These are phyloP conservation scores for Trichogramma evanescens DNA, from an alignment of 2,888 invertebrate species.

Conservation along the genomic window DNA sequence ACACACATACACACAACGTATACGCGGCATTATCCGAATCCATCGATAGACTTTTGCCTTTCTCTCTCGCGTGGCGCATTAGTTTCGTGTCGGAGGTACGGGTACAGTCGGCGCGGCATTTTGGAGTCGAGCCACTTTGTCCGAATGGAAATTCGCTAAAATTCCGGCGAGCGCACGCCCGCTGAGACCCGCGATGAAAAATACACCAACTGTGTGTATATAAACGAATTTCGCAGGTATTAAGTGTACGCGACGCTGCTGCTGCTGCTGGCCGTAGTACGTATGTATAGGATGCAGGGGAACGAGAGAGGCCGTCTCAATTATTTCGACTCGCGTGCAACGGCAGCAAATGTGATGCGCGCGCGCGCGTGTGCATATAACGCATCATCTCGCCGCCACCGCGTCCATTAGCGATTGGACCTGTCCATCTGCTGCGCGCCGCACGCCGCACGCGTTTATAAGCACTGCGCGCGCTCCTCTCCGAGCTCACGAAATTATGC, in stretches of 20 bases:
- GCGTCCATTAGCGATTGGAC: conserved; percentile 23
- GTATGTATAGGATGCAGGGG: no score
- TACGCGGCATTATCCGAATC: not conserved
- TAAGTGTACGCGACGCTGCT: no score
- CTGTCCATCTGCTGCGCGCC: not conserved
- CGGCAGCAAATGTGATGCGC: no score
- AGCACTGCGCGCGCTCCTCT: not conserved
- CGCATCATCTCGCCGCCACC: not conserved
- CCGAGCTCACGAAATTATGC: conserved; percentile 21
- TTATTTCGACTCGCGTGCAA: conserved; percentile 2
- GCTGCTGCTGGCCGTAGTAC: no score
- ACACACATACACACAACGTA: no score
- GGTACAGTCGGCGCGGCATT: no score
- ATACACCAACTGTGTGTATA: not conserved
- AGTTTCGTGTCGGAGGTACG: no score
- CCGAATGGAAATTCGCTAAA: not conserved
- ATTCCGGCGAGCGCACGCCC: not conserved
- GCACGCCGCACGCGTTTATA: conserved; percentile 14
- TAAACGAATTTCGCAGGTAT: no score
- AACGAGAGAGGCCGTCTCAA: not conserved
- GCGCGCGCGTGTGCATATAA: no score
- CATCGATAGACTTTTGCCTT: conserved; percentile 3
- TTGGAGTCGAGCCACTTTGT: no score
- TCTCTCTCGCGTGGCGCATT: not conserved
- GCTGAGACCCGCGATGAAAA: conserved; percentile 11